Percentiles rank a stretch among this genome's conserved stretches.
Conservation (phyloP, 2,797 vertebrate species). For the Botia almorhae region DNA sequence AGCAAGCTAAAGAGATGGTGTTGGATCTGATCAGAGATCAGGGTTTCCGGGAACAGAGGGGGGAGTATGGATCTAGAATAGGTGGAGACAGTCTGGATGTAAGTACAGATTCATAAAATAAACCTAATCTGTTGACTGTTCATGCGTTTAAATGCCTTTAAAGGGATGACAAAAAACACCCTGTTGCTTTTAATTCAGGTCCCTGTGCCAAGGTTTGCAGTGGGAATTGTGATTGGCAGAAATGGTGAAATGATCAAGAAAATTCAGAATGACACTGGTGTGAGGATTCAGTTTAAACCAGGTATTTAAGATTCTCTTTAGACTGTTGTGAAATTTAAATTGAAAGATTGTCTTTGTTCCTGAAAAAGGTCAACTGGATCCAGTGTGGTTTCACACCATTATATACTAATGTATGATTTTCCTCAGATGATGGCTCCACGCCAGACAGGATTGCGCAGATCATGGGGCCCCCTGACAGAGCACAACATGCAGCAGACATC, state of each 20-base stretch:
- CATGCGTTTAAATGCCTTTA: not conserved
- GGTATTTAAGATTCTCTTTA: slow-evolving; percentile 72
- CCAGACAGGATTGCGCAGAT: slow-evolving; percentile 99
- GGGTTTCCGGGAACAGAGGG: slow-evolving; percentile 96
- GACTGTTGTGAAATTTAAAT: not conserved
- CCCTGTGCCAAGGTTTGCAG: slow-evolving; percentile 96
- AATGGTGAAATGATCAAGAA: slow-evolving; percentile 99
- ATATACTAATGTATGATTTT: not conserved
- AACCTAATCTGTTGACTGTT: not conserved
- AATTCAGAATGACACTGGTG: slow-evolving; percentile 99
- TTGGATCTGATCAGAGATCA: slow-evolving; percentile 99
- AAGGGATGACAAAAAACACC: not conserved
- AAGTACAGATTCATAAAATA: slow-evolving; percentile 56
- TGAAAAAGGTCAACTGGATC: not conserved
- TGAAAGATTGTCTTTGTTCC: not conserved
- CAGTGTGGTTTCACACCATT: not conserved
- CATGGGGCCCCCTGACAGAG: slow-evolving; percentile 95
- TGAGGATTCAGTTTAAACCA: slow-evolving; percentile 98
- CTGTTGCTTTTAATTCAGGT: slow-evolving; percentile 76
- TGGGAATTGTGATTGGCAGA: slow-evolving; percentile 97
- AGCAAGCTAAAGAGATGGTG: slow-evolving; percentile 99
- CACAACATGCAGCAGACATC: slow-evolving; percentile 96
- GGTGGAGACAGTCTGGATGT: slow-evolving; percentile 93
- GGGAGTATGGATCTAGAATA: slow-evolving; percentile 95
- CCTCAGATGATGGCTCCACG: slow-evolving; percentile 93